phyloP scores from a whole-genome alignment of 2,888 invertebrate species.

The Netelia virgata region DNA sequence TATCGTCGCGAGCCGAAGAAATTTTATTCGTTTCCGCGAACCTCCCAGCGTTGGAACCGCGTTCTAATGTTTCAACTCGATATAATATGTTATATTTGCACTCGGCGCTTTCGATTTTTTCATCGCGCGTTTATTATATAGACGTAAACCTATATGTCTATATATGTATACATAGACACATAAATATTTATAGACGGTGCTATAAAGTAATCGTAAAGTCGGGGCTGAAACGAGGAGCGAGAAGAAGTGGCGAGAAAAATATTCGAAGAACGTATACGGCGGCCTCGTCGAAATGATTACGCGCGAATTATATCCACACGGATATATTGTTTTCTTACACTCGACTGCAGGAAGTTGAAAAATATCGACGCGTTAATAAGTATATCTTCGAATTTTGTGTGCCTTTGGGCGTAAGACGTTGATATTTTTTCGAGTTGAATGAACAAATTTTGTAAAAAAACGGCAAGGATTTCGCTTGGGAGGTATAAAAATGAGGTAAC shows the following conservation, averaged over 20 bases:
- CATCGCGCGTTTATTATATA: neutral
- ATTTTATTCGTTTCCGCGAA: too few relatives aligned
- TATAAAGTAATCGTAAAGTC: conserved; percentile 28
- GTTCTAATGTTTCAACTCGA: too few relatives aligned
- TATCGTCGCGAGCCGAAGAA: too few relatives aligned
- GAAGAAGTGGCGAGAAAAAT: conserved; percentile 24
- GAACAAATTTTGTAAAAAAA: neutral
- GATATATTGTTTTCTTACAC: conserved; percentile 9
- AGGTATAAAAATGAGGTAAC: neutral
- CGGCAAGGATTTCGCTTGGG: too few relatives aligned
- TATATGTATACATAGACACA: conserved; percentile 1
- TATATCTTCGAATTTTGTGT: neutral
- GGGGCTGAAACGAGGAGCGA: conserved; percentile 21
- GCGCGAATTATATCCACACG: conserved; percentile 14
- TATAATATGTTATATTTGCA: too few relatives aligned
- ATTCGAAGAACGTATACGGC: neutral
- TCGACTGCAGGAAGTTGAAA: neutral
- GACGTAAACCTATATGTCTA: neutral
- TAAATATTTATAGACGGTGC: neutral
- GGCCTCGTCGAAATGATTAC: conserved; percentile 5
- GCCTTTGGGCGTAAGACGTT: too few relatives aligned
- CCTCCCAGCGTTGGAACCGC: too few relatives aligned
- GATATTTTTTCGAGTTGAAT: too few relatives aligned
- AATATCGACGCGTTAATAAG: neutral
- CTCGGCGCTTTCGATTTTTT: neutral